These are phyloP conservation scores for Neodiprion lecontei DNA, from an alignment of 1,140 invertebrate species.

Conservation along the genomic window DNA sequence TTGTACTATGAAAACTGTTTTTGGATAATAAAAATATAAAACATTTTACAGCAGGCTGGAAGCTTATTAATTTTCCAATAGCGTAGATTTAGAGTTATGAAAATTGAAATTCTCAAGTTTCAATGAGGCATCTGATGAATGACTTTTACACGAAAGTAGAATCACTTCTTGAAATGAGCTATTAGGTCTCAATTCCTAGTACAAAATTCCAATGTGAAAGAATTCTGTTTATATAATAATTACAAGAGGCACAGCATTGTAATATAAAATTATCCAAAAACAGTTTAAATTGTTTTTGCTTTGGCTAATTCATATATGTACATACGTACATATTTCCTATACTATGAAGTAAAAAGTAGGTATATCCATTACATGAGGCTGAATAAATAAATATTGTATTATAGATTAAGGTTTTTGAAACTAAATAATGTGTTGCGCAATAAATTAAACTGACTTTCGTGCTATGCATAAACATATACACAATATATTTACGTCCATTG, in stretches of 20 bases:
- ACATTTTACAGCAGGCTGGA: too few species aligned
- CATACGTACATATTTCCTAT: background rate
- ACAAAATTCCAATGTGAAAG: background rate
- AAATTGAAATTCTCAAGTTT: too few species aligned
- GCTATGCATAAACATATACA: background rate
- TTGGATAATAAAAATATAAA: background rate
- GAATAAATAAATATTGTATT: conserved; percentile 4
- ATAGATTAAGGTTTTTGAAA: background rate
- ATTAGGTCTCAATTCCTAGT: too few species aligned
- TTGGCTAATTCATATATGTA: background rate
- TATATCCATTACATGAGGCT: background rate
- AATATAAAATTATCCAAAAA: background rate
- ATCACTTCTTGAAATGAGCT: too few species aligned
- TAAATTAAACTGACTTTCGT: conserved; percentile 2
- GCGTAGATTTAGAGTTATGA: too few species aligned
- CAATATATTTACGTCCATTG: background rate
- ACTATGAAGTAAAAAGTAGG: background rate
- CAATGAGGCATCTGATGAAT: too few species aligned
- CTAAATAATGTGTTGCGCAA: background rate
- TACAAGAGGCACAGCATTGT: background rate
- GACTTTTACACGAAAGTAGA: too few species aligned
- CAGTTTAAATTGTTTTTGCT: conserved; percentile 1
- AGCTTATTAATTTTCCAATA: too few species aligned
- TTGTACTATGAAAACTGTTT: background rate
- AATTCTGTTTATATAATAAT: background rate